These are phyloP conservation scores for Lepidurus arcticus DNA, from an alignment of 1,140 invertebrate genomes.

Conservation along the genomic window DNA sequence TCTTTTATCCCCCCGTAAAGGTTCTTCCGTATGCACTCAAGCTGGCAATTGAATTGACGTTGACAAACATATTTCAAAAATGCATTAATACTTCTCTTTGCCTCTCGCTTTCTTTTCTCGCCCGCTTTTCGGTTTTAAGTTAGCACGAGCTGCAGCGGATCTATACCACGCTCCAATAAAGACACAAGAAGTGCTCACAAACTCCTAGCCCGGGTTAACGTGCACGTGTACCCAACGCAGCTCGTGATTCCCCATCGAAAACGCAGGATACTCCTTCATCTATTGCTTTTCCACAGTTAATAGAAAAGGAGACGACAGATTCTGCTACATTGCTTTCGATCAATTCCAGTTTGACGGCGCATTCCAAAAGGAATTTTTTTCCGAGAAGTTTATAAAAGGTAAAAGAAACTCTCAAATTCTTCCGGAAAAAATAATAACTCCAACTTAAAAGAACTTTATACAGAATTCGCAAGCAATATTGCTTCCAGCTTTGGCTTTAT, in stretches of 20 bases:
- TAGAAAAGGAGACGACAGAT: no score
- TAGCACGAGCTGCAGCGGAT: conserved; percentile 17
- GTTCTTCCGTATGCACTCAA: neutral
- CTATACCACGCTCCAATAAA: neutral
- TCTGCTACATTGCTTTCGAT: no score
- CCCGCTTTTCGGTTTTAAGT: neutral
- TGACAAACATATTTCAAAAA: neutral
- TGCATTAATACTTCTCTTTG: conserved; percentile 7
- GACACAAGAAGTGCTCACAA: neutral
- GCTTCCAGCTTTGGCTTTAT: no score
- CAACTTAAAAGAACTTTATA: no score
- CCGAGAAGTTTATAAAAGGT: no score
- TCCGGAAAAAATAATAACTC: no score
- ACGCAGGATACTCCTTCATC: neutral
- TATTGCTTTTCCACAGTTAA: neutral
- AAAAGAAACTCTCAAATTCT: no score
- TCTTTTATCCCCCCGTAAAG: neutral
- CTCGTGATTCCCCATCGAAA: neutral
- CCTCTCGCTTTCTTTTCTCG: neutral
- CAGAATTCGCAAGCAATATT: no score
- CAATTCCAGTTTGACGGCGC: no score
- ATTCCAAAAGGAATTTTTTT: no score
- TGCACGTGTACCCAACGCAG: no score
- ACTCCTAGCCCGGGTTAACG: neutral
- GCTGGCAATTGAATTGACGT: neutral